Base-by-base conservation (phyloP, 2,888 invertebrate species). In the Tipula unca region DNA sequence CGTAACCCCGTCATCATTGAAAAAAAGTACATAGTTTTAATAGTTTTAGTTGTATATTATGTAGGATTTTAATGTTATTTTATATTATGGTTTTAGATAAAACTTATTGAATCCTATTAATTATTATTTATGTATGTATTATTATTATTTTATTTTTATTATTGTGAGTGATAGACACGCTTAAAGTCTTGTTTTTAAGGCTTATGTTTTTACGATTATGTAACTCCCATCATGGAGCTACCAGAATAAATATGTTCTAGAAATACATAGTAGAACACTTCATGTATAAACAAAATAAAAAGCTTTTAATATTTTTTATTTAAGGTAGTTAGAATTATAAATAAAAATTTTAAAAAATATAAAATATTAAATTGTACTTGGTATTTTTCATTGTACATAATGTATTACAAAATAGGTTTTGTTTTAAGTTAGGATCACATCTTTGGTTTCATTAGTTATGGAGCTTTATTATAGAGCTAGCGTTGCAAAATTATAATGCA, bases 121-220 rank as follows among this genome's bases (percentile, higher is more conserved):
- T 48, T 69, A 69, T 69, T 69, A 25, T 25, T 69, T 69, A 69
- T 48, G 25, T 25, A n/a, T n/a, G n/a, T 69, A 69, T 69, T 69
- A 25, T 25, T 69, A 25, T 25, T 48, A 10, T 25, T 25, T 25
- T 69, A 8, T 25, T 69, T 20, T 25, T 69, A 69, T 69, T 69
- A 69, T 69, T 69, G 69, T 69, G 69, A 69, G 69, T 69, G 69
- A 69, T 69, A 69, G 69, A 69, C 25, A 69, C 69, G 69, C 69
- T 69, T 69, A 69, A 10, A 69, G 69, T 25, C 25, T 69, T 69
- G 3, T 69, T 25, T 69, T 20, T 69, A 69, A 69, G 69, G 69
- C 25, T 69, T 25, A 69, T 69, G 69, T 69, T 25, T 8, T 69
- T 69, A 69, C 20, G 25, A 69, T 69, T 25, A 69, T 69, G 69